Evolutionary conservation across 53 echinoderm and acorn worm genomes (phyloP).

Genomic region (Crossaster papposus): DNA sequence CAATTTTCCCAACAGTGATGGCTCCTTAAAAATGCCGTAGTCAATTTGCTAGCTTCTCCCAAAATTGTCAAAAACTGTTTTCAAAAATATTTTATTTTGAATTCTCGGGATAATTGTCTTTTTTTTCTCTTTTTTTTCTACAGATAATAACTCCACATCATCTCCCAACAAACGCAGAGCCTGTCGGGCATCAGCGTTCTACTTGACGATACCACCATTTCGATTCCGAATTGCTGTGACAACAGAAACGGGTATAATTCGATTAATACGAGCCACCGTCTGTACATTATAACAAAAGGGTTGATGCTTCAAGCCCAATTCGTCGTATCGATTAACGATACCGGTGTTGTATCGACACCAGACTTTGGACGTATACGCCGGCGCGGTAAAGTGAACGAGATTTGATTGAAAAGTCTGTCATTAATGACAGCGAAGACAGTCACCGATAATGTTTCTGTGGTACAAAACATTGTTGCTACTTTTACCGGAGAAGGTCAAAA

Average conservation of each 20-base stretch:
- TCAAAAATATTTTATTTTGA: neutral
- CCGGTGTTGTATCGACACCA: conserved; percentile 14
- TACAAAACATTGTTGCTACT: neutral
- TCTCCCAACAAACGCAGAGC: neutral
- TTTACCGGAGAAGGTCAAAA: no score
- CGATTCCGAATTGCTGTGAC: neutral
- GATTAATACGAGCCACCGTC: neutral
- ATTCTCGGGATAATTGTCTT: neutral
- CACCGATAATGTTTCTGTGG: neutral
- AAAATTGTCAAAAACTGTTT: no score
- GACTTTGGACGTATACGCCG: neutral
- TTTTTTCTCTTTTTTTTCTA: neutral
- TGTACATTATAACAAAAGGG: neutral
- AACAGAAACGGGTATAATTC: neutral
- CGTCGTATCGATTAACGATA: conserved; percentile 25
- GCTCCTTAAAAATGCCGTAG: no score
- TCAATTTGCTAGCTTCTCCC: no score
- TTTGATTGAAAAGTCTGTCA: conserved; percentile 20
- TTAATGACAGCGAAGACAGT: neutral
- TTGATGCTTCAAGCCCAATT: neutral
- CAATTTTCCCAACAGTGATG: no score
- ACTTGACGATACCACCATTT: neutral
- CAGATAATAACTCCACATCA: conserved; percentile 13
- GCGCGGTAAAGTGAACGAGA: conserved; percentile 10
- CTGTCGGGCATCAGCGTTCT: conserved; percentile 1